Percentiles rank a stretch among this genome's conserved stretches.
Conservation (phyloP, 2,797 vertebrate species). For the Betta splendens region DNA sequence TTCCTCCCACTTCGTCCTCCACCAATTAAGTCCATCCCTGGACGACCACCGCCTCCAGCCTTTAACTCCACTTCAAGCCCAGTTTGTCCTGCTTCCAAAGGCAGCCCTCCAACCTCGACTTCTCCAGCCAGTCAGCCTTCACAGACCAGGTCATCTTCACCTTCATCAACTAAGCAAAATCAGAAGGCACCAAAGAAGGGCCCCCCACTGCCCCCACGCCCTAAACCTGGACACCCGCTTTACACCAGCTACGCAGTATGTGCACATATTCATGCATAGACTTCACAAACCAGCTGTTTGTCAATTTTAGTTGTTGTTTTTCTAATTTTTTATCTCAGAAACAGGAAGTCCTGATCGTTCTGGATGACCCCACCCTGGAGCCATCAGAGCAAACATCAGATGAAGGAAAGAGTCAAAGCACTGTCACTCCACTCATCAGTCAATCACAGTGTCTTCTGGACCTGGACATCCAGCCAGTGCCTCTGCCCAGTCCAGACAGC, state of each 20-base stretch:
- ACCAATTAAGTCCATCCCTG: slow-evolving; percentile 84
- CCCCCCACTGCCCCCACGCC: slow-evolving; percentile 91
- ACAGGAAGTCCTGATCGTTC: slow-evolving; percentile 74
- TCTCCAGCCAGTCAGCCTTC: slow-evolving; percentile 73
- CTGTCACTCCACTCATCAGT: slow-evolving; percentile 10
- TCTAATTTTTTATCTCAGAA: slow-evolving; percentile 47
- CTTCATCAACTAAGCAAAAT: slow-evolving; percentile 68
- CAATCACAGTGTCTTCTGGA: slow-evolving; percentile 57
- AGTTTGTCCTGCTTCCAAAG: slow-evolving; percentile 74
- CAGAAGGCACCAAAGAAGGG: slow-evolving; percentile 81
- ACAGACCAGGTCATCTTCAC: slow-evolving; percentile 50
- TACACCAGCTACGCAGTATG: slow-evolving; percentile 85
- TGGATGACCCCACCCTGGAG: slow-evolving; percentile 62
- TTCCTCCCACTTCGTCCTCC: slow-evolving; percentile 85
- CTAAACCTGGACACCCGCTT: slow-evolving; percentile 91
- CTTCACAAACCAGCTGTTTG: not conserved
- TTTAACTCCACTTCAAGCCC: slow-evolving; percentile 23
- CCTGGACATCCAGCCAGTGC: slow-evolving; percentile 47
- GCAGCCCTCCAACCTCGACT: slow-evolving; percentile 60
- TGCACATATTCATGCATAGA: slow-evolving; percentile 3
- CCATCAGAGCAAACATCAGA: slow-evolving; percentile 15
- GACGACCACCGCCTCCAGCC: slow-evolving; percentile 88
- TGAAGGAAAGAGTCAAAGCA: slow-evolving; percentile 16
- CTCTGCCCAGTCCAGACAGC: slow-evolving; percentile 12
- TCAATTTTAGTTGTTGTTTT: not conserved